Evolutionary conservation across 2,797 vertebrate species (phyloP).

Genomic region (Lophius americanus): DNA sequence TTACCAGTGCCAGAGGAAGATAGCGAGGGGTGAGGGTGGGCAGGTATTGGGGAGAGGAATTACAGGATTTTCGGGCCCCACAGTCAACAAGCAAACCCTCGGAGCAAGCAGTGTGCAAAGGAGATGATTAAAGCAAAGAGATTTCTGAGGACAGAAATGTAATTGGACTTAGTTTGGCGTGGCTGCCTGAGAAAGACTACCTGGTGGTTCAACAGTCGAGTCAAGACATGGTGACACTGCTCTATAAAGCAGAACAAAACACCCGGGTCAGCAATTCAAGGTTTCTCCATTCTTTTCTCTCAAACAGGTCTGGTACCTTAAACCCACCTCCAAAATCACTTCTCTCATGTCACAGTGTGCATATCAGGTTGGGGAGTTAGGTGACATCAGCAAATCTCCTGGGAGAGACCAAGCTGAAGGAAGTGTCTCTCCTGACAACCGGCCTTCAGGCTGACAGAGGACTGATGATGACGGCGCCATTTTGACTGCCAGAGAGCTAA

Average conservation of each 20-base stretch:
- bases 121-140: constrained; percentile 54
- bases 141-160: constrained; percentile 53
- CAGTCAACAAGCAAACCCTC: constrained; percentile 43
- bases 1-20: constrained; percentile 58
- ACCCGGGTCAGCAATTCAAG: constrained; percentile 53
- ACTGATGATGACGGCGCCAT: constrained; percentile 47
- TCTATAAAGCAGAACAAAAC: constrained; percentile 29
- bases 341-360: constrained; percentile 40
- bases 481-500: constrained; percentile 47
- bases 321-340: constrained; percentile 45
- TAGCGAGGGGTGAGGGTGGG: not conserved
- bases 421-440: constrained; percentile 54
- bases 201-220: constrained; percentile 25
- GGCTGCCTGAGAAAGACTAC: not conserved
- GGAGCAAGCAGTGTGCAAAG: constrained; percentile 32
- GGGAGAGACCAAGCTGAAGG: constrained; percentile 56
- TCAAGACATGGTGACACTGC: constrained; percentile 22
- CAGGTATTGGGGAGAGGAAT: not conserved
- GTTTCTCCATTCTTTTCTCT: constrained; percentile 38
- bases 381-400: constrained; percentile 66
- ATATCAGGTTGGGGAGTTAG: constrained; percentile 48
- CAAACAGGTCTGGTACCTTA: constrained; percentile 32
- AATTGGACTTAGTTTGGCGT: constrained; percentile 18
- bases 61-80: constrained; percentile 46
- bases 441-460: constrained; percentile 57